Evolutionary conservation across 2,113 vertebrate genomes (phyloP).

Genomic region (Chroicocephalus ridibundus): DNA sequence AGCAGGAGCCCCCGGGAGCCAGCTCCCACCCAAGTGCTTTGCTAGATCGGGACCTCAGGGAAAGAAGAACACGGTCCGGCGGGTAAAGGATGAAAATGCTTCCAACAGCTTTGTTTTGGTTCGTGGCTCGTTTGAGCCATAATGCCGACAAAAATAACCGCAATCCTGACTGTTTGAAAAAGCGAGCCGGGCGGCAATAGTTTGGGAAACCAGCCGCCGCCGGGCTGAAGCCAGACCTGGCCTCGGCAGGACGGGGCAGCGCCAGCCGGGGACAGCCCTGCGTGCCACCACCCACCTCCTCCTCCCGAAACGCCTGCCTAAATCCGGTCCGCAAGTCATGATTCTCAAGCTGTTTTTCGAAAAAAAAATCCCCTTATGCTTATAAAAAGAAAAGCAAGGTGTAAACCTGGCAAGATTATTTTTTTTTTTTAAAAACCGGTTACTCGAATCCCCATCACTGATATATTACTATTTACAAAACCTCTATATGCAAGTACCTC

Average conservation of each 20-base stretch:
- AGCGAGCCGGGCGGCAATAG: not conserved
- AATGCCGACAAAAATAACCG: not conserved
- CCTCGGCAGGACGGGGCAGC: not conserved
- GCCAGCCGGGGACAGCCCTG: not conserved
- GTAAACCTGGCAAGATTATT: not conserved
- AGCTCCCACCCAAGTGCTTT: not conserved
- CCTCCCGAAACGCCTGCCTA: not conserved
- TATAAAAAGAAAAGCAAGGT: not conserved
- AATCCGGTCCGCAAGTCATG: not conserved
- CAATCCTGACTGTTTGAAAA: not conserved
- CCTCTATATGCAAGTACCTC: conserved; percentile 24
- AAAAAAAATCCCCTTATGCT: not conserved
- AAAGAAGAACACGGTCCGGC: not conserved
- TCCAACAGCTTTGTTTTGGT: conserved; percentile 25
- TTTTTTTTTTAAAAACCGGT: not conserved
- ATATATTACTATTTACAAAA: conserved; percentile 54
- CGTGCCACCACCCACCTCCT: not conserved
- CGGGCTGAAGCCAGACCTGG: not conserved
- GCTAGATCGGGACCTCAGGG: not conserved
- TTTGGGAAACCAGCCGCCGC: not conserved
- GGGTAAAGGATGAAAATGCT: not conserved
- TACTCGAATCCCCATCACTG: conserved; percentile 30
- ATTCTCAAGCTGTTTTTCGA: not conserved
- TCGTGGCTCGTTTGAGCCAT: not conserved
- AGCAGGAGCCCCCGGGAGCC: fast-evolving